Conservation (phyloP, 2,888 invertebrate genomes). For the Balanococcus diminutus region DNA sequence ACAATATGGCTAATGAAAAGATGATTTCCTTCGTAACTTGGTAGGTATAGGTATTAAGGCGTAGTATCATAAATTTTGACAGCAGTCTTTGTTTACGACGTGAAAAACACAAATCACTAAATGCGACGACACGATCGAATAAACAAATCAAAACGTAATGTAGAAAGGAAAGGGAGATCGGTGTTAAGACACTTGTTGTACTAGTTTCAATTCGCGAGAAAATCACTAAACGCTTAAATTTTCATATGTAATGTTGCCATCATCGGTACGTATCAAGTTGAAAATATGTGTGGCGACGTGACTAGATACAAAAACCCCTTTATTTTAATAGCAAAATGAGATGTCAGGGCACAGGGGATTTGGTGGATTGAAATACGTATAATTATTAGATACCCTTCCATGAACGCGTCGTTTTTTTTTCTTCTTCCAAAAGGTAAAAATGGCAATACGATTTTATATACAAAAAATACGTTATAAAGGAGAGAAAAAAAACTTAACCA, state of each 20-base stretch:
- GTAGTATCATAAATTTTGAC: not conserved
- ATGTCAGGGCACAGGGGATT: not conserved
- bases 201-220: not conserved
- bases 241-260: not conserved
- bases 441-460: not conserved
- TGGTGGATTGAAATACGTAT: no score
- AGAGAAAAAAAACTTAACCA: not conserved
- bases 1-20: not conserved
- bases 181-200: not conserved
- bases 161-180: not conserved
- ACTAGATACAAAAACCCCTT: not conserved
- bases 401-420: not conserved
- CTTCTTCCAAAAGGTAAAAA: not conserved
- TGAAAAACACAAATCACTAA: slow-evolving; percentile 20
- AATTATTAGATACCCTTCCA: not conserved
- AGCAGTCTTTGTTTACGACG: slow-evolving; percentile 14
- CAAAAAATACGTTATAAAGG: not conserved
- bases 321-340: not conserved
- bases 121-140: slow-evolving; percentile 1
- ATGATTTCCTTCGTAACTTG: slow-evolving; percentile 18
- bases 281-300: not conserved
- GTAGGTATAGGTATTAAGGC: not conserved
- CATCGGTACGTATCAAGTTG: not conserved
- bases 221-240: not conserved
- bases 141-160: not conserved